Evolutionary conservation across 1,140 invertebrate species (phyloP).

Genomic region (Belonocnema kinseyi): DNA sequence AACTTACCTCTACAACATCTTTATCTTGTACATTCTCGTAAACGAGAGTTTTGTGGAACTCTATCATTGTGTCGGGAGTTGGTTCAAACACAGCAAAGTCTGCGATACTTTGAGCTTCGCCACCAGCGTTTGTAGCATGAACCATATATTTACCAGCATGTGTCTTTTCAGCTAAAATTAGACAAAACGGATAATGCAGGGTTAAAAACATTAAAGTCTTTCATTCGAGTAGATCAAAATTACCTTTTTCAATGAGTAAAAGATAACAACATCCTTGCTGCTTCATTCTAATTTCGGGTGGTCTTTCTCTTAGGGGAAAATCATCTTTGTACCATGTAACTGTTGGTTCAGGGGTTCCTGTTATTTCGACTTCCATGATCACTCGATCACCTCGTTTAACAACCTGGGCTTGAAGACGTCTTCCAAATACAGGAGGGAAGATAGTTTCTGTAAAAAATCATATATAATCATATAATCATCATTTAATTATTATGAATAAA

Average conservation of each 20-base stretch:
- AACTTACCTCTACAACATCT: slow-evolving; percentile 65
- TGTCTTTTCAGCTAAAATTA: slow-evolving; percentile 75
- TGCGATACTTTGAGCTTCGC: slow-evolving; percentile 86
- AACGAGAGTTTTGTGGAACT: slow-evolving; percentile 81
- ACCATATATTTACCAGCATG: slow-evolving; percentile 86
- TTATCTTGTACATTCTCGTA: slow-evolving; percentile 77
- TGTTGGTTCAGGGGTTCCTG: slow-evolving; percentile 83
- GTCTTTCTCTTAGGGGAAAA: slow-evolving; percentile 70
- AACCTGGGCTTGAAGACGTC: slow-evolving; percentile 86
- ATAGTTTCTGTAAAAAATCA: slow-evolving; percentile 79
- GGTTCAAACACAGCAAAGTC: slow-evolving; percentile 85
- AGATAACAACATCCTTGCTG: slow-evolving; percentile 81
- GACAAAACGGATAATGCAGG: background rate
- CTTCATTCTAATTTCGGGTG: slow-evolving; percentile 77
- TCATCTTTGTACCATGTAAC: slow-evolving; percentile 87
- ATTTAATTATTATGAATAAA: background rate
- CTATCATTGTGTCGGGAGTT: slow-evolving; percentile 81
- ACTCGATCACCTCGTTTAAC: slow-evolving; percentile 84
- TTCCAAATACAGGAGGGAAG: slow-evolving; percentile 88
- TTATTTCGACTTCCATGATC: slow-evolving; percentile 87
- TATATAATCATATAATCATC: background rate
- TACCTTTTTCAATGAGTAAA: slow-evolving; percentile 84
- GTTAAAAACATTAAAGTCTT: background rate
- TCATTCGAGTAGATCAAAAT: background rate
- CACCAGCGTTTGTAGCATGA: slow-evolving; percentile 83